A percentile compares a stretch with the other conserved stretches of the same genome.
Evolutionary conservation across 2,888 invertebrate species (phyloP).

Genomic region (Formica aserva): DNA sequence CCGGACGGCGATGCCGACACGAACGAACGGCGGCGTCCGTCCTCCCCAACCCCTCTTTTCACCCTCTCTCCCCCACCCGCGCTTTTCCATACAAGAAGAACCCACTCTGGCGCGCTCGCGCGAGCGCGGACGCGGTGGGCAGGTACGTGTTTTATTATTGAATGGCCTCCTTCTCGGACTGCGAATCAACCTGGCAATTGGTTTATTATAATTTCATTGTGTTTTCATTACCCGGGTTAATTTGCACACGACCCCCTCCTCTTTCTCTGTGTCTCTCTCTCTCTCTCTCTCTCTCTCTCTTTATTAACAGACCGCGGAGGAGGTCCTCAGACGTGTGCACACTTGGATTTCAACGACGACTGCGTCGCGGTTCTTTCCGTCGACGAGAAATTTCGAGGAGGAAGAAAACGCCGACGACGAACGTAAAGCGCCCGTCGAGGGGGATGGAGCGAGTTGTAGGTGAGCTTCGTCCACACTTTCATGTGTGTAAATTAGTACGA

Average conservation of each 20-base stretch:
- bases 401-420: not conserved
- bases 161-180: conserved; percentile 82
- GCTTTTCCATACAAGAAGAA: conserved; percentile 60
- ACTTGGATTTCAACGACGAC: conserved; percentile 65
- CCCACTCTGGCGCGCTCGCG: conserved; percentile 54
- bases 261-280: conserved; percentile 62
- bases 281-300: conserved; percentile 66
- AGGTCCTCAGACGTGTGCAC: conserved; percentile 74
- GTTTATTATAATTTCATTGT: conserved; percentile 85
- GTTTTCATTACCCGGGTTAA: conserved; percentile 84
- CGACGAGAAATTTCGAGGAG: conserved; percentile 50
- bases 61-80: not conserved
- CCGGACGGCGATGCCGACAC: conserved; percentile 58
- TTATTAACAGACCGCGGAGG: conserved; percentile 77
- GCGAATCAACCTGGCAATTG: conserved; percentile 84
- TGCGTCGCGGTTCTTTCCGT: conserved; percentile 58
- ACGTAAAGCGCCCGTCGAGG: not conserved
- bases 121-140: conserved; percentile 70
- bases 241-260: conserved; percentile 80
- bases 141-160: conserved; percentile 84
- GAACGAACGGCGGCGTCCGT: conserved; percentile 43
- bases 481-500: not conserved
- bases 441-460: not conserved
- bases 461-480: not conserved
- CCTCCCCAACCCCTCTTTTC: not conserved